These are phyloP conservation scores for Enteromius anoplus DNA, from an alignment of 2,797 vertebrate genomes.

Conservation along the genomic window DNA sequence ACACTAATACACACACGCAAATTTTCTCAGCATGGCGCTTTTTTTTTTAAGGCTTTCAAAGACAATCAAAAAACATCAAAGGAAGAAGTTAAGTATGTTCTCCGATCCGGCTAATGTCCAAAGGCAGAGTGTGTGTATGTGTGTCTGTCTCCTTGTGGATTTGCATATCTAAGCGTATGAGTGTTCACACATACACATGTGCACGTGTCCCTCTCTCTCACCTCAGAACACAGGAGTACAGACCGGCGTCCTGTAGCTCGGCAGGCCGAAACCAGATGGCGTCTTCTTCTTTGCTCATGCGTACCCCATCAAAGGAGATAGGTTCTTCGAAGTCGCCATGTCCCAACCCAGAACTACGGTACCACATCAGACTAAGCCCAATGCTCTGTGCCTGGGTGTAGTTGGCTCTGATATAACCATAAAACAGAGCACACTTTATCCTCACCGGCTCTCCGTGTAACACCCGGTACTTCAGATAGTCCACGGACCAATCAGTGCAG, in stretches of 20 bases:
- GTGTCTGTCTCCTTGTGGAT: constrained; percentile 26
- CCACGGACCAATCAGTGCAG: constrained; percentile 98
- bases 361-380: constrained; percentile 99
- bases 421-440: constrained; percentile 98
- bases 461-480: constrained; percentile 97
- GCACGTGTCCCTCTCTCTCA: constrained; percentile 62
- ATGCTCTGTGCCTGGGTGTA: constrained; percentile 96
- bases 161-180: constrained; percentile 38
- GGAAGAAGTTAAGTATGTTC: constrained; percentile 63
- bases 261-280: constrained; percentile 98
- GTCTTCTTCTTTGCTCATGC: constrained; percentile 99
- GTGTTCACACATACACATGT: constrained; percentile 24
- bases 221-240: constrained; percentile 97
- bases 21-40: constrained; percentile 23
- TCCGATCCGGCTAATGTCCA: constrained; percentile 49
- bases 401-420: constrained; percentile 98
- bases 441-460: constrained; percentile 95
- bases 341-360: constrained; percentile 91
- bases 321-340: constrained; percentile 96
- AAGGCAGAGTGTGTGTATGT: constrained; percentile 33
- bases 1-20: constrained; percentile 44
- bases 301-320: constrained; percentile 94
- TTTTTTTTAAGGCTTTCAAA: constrained; percentile 39
- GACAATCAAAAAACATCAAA: constrained; percentile 62
- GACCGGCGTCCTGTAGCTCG: constrained; percentile 91